These are phyloP conservation scores for Hypercompe scribonia DNA, from an alignment of 2,888 invertebrate species.

Conservation along the genomic window DNA sequence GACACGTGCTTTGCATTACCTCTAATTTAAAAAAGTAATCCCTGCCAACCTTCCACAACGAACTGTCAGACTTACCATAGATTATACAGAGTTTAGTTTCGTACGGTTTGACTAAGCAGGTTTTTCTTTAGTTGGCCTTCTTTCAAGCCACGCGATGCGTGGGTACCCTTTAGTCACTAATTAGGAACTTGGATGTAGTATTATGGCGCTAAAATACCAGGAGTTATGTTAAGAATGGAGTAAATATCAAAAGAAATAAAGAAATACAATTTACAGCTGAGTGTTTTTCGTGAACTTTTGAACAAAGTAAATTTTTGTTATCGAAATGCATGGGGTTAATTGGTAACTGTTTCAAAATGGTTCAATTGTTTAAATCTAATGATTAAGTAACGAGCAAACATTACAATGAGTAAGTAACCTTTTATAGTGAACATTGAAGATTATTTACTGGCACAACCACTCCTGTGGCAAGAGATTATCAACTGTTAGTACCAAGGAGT, in stretches of 20 bases:
- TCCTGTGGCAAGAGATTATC: too few species aligned
- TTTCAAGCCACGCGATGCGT: conserved; percentile 65
- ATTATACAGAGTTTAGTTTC: conserved; percentile 37
- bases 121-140: conserved; percentile 59
- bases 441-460: too few species aligned
- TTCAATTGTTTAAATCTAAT: too few species aligned
- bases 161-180: conserved; percentile 68
- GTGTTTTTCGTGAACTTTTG: conserved; percentile 13
- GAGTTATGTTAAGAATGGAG: conserved; percentile 44
- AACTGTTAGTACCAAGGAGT: too few species aligned
- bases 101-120: conserved; percentile 28
- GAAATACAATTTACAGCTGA: conserved; percentile 29
- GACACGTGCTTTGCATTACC: conserved; percentile 56
- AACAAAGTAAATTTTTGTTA: not conserved
- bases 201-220: conserved; percentile 41
- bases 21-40: conserved; percentile 54
- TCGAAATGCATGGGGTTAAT: not conserved
- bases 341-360: not conserved
- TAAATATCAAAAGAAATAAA: conserved; percentile 48
- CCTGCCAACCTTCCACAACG: conserved; percentile 28
- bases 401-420: too few species aligned
- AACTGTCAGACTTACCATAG: conserved; percentile 47
- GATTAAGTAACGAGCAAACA: too few species aligned
- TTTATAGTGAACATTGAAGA: too few species aligned
- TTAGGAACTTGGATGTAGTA: conserved; percentile 60